Percentiles rank a stretch among this genome's conserved stretches.
These are phyloP conservation scores for Oenanthe melanoleuca DNA, from an alignment of 2,113 vertebrate genomes.

Conservation along the genomic window DNA sequence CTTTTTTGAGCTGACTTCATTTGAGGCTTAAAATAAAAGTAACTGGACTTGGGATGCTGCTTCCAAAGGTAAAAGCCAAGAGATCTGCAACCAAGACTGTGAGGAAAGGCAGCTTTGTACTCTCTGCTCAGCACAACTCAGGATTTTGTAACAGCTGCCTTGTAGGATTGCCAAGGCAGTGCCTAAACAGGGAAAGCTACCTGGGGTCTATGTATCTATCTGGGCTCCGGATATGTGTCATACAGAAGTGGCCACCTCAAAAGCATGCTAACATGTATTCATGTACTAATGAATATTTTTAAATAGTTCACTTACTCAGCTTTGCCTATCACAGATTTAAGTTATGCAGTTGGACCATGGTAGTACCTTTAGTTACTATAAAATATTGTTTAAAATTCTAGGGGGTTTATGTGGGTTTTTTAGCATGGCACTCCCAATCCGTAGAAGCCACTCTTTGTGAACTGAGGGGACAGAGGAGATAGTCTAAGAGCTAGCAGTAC, in stretches of 20 bases:
- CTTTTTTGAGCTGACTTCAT: neutral
- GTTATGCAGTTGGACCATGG: neutral
- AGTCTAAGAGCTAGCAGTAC: neutral
- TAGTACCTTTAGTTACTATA: neutral
- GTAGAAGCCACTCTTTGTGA: neutral
- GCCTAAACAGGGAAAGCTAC: neutral
- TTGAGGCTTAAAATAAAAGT: neutral
- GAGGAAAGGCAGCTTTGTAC: neutral
- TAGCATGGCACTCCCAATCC: neutral
- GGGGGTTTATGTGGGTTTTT: neutral
- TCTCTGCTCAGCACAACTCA: neutral
- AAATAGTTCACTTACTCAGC: neutral
- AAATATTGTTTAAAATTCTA: neutral
- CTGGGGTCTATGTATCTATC: neutral
- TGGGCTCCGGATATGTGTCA: neutral
- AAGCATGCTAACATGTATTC: neutral
- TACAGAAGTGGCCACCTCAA: neutral
- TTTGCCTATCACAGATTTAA: neutral
- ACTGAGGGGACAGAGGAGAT: neutral
- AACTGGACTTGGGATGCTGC: neutral
- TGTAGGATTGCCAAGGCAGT: neutral
- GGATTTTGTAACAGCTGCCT: neutral
- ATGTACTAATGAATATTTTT: neutral
- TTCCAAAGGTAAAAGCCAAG: neutral
- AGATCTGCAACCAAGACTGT: neutral